Evolutionary conservation across 2,888 invertebrate species (phyloP).

Genomic region (Pheosia gnoma): DNA sequence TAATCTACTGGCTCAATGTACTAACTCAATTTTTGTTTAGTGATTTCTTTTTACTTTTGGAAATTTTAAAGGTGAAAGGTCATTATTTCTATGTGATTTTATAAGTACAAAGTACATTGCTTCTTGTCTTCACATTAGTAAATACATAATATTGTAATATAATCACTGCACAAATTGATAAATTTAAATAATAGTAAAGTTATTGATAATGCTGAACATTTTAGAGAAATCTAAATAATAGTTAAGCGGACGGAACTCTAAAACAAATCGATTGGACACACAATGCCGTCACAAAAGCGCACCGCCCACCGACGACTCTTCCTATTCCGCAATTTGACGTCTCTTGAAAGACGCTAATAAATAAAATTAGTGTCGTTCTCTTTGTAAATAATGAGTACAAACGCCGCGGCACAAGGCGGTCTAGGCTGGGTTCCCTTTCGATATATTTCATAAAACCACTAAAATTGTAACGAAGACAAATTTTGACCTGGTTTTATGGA

Average conservation of each 20-base stretch:
- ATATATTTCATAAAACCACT: constrained; percentile 11
- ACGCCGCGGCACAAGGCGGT: constrained; percentile 57
- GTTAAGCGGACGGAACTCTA: constrained; percentile 33
- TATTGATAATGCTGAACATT: too few relatives aligned
- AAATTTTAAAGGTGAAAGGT: too few relatives aligned
- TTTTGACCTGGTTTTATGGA: constrained; percentile 18
- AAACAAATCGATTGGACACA: constrained; percentile 65
- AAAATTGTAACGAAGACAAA: constrained; percentile 7
- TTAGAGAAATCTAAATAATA: neutral
- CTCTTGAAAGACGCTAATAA: constrained; percentile 74
- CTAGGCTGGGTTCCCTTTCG: constrained; percentile 17
- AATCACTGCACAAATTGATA: too few relatives aligned
- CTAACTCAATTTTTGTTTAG: too few relatives aligned
- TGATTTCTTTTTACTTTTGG: too few relatives aligned
- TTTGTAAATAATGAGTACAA: constrained; percentile 55
- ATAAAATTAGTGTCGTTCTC: constrained; percentile 73
- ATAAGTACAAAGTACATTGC: too few relatives aligned
- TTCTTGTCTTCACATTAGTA: too few relatives aligned
- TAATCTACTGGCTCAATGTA: too few relatives aligned
- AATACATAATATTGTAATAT: too few relatives aligned
- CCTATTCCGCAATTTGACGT: constrained; percentile 70
- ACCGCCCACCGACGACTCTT: constrained; percentile 53
- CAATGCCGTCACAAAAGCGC: constrained; percentile 48
- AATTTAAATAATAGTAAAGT: too few relatives aligned
- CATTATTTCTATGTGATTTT: too few relatives aligned